Percentiles rank a stretch among this genome's conserved stretches.
These are phyloP conservation scores for Equus przewalskii DNA, from an alignment of 2,113 vertebrate genomes.

Conservation along the genomic window DNA sequence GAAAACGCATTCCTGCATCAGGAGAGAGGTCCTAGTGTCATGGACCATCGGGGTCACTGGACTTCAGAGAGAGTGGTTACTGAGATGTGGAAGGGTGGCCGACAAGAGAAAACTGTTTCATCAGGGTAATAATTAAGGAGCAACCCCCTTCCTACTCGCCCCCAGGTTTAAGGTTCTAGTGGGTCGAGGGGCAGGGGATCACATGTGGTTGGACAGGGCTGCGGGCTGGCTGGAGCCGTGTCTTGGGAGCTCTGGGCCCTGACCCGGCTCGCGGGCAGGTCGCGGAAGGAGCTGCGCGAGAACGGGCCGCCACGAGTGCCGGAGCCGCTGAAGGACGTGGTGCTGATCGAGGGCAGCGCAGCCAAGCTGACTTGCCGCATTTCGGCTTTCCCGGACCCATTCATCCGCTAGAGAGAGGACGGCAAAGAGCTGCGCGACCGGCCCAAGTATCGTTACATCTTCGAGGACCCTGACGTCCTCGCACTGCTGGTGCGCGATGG, in stretches of 20 bases:
- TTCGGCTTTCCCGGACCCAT: slow-evolving; percentile 85
- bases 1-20: background rate
- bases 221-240: no score
- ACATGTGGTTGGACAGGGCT: background rate
- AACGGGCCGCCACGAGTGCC: slow-evolving; percentile 86
- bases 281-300: slow-evolving; percentile 83
- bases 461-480: slow-evolving; percentile 87
- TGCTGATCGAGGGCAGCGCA: slow-evolving; percentile 86
- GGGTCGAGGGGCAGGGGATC: no score
- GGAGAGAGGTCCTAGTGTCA: background rate
- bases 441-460: slow-evolving; percentile 86
- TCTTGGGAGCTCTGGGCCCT: background rate
- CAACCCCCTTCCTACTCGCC: background rate
- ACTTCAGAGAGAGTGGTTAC: background rate
- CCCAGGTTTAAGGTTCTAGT: background rate
- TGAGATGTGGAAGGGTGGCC: background rate
- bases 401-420: slow-evolving; percentile 87
- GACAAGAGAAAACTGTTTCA: background rate
- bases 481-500: slow-evolving; percentile 84
- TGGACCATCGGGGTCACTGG: background rate
- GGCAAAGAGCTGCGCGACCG: slow-evolving; percentile 84
- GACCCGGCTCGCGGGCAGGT: background rate
- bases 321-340: slow-evolving; percentile 85
- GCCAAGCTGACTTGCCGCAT: slow-evolving; percentile 86
- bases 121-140: background rate